These are phyloP conservation scores for Cassiopea andromeda DNA, from an alignment of 30 jellyfish, hydroid and myxozoan genomes.

Conservation along the genomic window DNA sequence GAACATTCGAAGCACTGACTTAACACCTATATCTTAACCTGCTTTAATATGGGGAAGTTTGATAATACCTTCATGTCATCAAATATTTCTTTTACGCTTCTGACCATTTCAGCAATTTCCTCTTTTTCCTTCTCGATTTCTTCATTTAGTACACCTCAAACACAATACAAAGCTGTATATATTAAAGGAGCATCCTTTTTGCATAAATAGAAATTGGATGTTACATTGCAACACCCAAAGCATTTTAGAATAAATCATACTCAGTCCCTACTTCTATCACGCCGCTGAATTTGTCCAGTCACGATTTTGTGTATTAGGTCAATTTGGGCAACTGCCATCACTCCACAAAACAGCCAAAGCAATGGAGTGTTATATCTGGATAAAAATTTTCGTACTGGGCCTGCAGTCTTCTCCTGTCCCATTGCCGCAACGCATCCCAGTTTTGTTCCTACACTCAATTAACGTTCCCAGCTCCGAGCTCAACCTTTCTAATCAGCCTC, in stretches of 20 bases:
- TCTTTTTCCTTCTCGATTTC: constrained; percentile 33
- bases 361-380: constrained; percentile 32
- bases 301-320: constrained; percentile 9
- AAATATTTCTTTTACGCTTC: background rate
- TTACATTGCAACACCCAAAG: background rate
- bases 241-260: background rate
- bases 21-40: too few species aligned
- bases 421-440: background rate
- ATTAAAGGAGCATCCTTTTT: background rate
- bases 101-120: constrained; percentile 15
- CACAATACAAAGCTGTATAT: background rate
- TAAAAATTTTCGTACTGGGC: constrained; percentile 38
- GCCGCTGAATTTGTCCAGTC: constrained; percentile 25
- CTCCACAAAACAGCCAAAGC: constrained; percentile 46
- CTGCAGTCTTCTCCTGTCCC: constrained; percentile 47
- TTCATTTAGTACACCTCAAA: background rate
- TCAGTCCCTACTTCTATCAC: background rate
- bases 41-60: background rate
- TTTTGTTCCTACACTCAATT: background rate
- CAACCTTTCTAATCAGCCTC: background rate
- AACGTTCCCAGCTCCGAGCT: background rate
- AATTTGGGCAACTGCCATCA: constrained; percentile 35
- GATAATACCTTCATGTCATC: background rate
- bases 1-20: too few species aligned
- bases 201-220: background rate